Percentiles rank a stretch among this genome's conserved stretches.
phyloP scores from a whole-genome alignment of 2,888 invertebrate genomes.

The Epistrophella euchroma region DNA sequence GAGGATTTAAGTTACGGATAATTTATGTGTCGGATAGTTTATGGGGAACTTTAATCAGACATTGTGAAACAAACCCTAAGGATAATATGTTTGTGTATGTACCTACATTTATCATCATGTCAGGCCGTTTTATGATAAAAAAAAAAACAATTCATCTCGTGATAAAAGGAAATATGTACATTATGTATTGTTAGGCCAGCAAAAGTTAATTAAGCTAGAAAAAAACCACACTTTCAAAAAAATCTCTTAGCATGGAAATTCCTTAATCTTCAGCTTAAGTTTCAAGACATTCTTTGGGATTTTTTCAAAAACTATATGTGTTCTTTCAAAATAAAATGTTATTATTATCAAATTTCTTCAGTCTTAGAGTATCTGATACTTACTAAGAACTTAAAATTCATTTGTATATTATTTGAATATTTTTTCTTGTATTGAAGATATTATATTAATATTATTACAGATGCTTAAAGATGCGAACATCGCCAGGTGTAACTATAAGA shows the following conservation, averaged over 20 bases:
- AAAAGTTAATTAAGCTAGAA: neutral
- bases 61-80: too few species aligned
- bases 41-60: too few species aligned
- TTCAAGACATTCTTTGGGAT: conserved; percentile 37
- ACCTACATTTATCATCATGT: too few species aligned
- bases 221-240: conserved; percentile 50
- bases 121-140: too few species aligned
- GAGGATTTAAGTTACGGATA: too few species aligned
- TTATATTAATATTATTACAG: conserved; percentile 43
- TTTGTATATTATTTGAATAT: neutral
- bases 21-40: too few species aligned
- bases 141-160: too few species aligned
- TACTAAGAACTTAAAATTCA: conserved; percentile 49
- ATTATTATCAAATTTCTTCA: conserved; percentile 12
- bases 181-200: neutral
- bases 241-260: conserved; percentile 7
- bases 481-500: conserved; percentile 74
- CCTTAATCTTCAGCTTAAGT: conserved; percentile 27
- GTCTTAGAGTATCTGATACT: conserved; percentile 70
- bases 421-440: conserved; percentile 28
- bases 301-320: conserved; percentile 11
- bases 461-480: conserved; percentile 74
- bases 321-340: conserved; percentile 35
- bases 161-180: neutral
- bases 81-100: too few species aligned